Evolutionary conservation across 2,797 vertebrate genomes (phyloP).

Genomic region (Lindbergichthys nudifrons): DNA sequence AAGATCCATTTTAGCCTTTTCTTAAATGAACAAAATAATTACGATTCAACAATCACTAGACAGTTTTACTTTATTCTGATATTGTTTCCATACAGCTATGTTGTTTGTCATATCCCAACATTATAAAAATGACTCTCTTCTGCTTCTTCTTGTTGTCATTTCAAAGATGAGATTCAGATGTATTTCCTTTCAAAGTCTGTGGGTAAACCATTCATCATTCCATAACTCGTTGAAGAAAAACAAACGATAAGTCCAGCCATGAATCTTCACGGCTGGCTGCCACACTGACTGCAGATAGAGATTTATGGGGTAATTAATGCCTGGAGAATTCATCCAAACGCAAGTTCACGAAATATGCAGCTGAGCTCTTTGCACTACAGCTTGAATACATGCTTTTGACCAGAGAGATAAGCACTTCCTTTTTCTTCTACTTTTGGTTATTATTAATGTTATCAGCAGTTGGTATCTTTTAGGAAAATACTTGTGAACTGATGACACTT

Average conservation of each 20-base stretch:
- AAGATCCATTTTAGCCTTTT: too few relatives aligned
- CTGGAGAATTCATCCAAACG: constrained; percentile 38
- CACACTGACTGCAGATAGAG: constrained; percentile 27
- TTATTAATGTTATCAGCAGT: constrained; percentile 8
- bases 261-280: constrained; percentile 47
- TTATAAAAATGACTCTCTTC: constrained; percentile 9
- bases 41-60: not conserved
- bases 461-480: not conserved
- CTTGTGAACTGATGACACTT: not conserved
- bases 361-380: constrained; percentile 1
- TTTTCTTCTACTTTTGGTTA: not conserved
- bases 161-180: constrained; percentile 19
- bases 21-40: too few relatives aligned
- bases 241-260: constrained; percentile 41
- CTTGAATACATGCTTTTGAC: constrained; percentile 3
- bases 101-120: constrained; percentile 9
- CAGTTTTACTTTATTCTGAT: constrained; percentile 7
- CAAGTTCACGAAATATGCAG: constrained; percentile 13
- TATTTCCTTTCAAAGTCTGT: constrained; percentile 33
- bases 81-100: not conserved
- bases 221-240: constrained; percentile 51
- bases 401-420: constrained; percentile 3
- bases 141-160: constrained; percentile 29
- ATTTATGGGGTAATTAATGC: constrained; percentile 68
- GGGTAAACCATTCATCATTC: constrained; percentile 52